A percentile compares a stretch with the other conserved stretches of the same genome.
phyloP scores from a whole-genome alignment of 1,140 invertebrate species.

The Reticulitermes speratus region DNA sequence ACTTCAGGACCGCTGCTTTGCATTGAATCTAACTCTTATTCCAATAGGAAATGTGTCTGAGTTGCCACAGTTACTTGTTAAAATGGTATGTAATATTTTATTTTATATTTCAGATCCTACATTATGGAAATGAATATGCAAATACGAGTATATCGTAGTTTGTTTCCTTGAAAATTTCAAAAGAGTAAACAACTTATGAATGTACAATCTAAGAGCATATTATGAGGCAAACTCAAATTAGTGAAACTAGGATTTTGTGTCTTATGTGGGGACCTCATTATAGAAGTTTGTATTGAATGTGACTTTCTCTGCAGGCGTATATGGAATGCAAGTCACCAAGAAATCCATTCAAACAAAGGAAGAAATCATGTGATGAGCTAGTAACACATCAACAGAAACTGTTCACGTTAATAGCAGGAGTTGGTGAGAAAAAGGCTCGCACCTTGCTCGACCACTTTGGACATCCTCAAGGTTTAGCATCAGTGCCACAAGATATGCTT shows the following conservation, averaged over 20 bases:
- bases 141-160: too few relatives aligned
- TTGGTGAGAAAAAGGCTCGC: neutral
- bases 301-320: neutral
- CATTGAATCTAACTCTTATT: neutral
- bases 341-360: neutral
- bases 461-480: slow-evolving; percentile 1
- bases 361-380: slow-evolving; percentile 7
- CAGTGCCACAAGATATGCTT: neutral
- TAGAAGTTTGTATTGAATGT: too few relatives aligned
- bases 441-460: neutral
- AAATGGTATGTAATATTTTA: neutral
- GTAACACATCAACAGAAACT: neutral
- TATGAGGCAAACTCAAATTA: too few relatives aligned
- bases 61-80: neutral
- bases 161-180: too few relatives aligned
- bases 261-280: too few relatives aligned
- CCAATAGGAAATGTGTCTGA: neutral
- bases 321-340: neutral
- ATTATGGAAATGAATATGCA: too few relatives aligned
- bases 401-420: neutral
- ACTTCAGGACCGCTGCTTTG: neutral
- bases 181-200: too few relatives aligned
- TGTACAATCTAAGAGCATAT: too few relatives aligned
- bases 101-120: neutral
- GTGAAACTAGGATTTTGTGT: too few relatives aligned